Evolutionary conservation across 2,888 invertebrate genomes (phyloP).

Genomic region (Sceliomorpha sp.): DNA sequence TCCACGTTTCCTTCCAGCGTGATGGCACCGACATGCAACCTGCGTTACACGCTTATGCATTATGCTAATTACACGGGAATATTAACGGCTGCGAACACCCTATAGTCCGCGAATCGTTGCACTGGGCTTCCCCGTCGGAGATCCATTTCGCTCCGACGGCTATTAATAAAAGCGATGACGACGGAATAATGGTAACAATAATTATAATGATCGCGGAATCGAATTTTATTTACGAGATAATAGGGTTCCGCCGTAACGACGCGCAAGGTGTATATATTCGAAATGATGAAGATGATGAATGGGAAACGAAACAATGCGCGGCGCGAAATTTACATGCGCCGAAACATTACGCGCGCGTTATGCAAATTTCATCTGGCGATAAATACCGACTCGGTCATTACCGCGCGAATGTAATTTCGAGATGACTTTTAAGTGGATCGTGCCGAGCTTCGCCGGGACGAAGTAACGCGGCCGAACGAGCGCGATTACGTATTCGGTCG

Average conservation of each 20-base stretch:
- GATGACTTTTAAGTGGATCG: slow-evolving; percentile 23
- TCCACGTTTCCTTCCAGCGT: slow-evolving; percentile 55
- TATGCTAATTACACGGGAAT: slow-evolving; percentile 60
- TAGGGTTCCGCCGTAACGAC: slow-evolving; percentile 15
- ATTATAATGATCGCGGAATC: slow-evolving; percentile 14
- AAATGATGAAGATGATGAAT: slow-evolving; percentile 12
- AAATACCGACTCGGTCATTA: slow-evolving; percentile 13
- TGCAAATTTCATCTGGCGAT: slow-evolving; percentile 23
- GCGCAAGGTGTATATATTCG: slow-evolving; percentile 9
- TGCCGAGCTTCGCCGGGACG: slow-evolving; percentile 14
- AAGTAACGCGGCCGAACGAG: not conserved
- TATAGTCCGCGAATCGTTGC: slow-evolving; percentile 33
- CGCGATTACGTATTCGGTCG: too few species aligned
- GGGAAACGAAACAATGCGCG: slow-evolving; percentile 27
- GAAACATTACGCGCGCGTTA: slow-evolving; percentile 30
- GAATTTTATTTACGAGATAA: slow-evolving; percentile 32
- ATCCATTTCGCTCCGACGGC: slow-evolving; percentile 44
- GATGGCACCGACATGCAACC: slow-evolving; percentile 57
- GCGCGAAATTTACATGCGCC: slow-evolving; percentile 24
- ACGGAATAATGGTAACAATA: slow-evolving; percentile 34
- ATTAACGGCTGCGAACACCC: slow-evolving; percentile 44
- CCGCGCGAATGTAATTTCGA: slow-evolving; percentile 9
- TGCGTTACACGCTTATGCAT: slow-evolving; percentile 56
- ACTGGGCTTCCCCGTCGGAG: slow-evolving; percentile 22
- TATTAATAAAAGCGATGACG: slow-evolving; percentile 49